A percentile compares a stretch with the other conserved stretches of the same genome.
phyloP scores from a whole-genome alignment of 2,888 invertebrate genomes.

The Noctua fimbriata region DNA sequence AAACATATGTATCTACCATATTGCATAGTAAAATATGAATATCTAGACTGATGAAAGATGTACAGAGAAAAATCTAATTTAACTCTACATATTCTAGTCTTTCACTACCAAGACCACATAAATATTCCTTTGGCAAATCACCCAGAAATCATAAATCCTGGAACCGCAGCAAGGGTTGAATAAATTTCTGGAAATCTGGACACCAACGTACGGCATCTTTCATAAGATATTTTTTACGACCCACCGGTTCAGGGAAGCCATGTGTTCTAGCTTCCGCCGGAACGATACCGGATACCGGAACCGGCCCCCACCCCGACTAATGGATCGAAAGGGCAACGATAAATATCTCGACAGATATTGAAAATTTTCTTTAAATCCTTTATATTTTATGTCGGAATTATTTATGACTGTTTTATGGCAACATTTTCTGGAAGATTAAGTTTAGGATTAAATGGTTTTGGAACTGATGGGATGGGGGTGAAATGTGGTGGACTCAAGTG shows the following conservation, averaged over 20 bases:
- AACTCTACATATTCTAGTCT: conserved; percentile 33
- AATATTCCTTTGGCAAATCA: conserved; percentile 42
- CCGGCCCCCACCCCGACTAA: conserved; percentile 72
- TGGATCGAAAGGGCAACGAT: conserved; percentile 75
- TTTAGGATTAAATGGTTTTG: conserved; percentile 45
- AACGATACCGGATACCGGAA: conserved; percentile 76
- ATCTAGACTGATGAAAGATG: conserved; percentile 20
- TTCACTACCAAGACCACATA: not conserved
- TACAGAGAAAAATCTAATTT: conserved; percentile 17
- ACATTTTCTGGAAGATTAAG: conserved; percentile 54
- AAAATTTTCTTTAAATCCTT: conserved; percentile 64
- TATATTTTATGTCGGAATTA: conserved; percentile 56
- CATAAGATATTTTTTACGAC: conserved; percentile 65
- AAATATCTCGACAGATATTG: conserved; percentile 70
- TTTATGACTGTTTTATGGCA: conserved; percentile 55
- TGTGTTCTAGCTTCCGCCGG: conserved; percentile 69
- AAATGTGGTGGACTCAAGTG: conserved; percentile 28
- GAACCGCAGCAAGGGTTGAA: conserved; percentile 55
- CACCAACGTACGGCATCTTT: conserved; percentile 56
- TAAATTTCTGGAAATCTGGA: conserved; percentile 56
- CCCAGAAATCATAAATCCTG: conserved; percentile 40
- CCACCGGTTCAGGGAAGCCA: conserved; percentile 58
- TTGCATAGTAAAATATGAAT: conserved; percentile 12
- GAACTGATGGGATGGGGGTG: conserved; percentile 14
- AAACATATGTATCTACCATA: not conserved